Evolutionary conservation across 2,888 invertebrate species (phyloP).

Genomic region (Acleris literana): DNA sequence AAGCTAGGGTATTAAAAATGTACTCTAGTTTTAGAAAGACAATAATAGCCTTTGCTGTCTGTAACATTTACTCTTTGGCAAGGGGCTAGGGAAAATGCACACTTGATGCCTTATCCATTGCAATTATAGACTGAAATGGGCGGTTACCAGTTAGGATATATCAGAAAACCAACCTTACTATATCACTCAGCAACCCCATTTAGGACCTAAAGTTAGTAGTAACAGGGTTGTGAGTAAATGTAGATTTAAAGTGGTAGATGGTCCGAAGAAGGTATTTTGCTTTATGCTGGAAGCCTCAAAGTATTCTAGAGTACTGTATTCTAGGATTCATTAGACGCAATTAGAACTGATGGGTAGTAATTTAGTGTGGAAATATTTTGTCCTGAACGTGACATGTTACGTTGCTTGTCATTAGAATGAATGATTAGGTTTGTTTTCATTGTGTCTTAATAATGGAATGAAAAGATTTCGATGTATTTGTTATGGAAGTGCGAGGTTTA

Average conservation of each 20-base stretch:
- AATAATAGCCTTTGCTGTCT: too few relatives aligned
- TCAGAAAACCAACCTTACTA: slow-evolving; percentile 3
- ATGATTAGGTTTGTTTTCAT: too few relatives aligned
- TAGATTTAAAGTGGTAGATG: not conserved
- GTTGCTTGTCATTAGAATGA: too few relatives aligned
- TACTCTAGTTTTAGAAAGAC: too few relatives aligned
- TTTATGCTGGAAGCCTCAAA: not conserved
- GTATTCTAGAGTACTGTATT: slow-evolving; percentile 4
- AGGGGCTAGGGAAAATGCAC: slow-evolving; percentile 57
- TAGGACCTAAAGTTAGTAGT: not conserved
- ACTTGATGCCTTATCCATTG: slow-evolving; percentile 53
- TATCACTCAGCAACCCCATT: not conserved
- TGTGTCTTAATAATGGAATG: too few relatives aligned
- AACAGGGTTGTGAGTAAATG: not conserved
- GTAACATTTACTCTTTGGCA: slow-evolving; percentile 18
- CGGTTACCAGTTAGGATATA: slow-evolving; percentile 38
- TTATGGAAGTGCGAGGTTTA: too few relatives aligned
- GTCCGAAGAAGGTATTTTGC: not conserved
- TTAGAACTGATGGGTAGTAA: not conserved
- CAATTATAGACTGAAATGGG: slow-evolving; percentile 56
- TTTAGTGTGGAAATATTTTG: too few relatives aligned
- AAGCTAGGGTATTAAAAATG: too few relatives aligned
- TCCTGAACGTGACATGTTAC: too few relatives aligned
- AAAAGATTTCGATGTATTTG: too few relatives aligned
- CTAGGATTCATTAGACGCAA: not conserved